phyloP scores from a whole-genome alignment of 2,888 invertebrate genomes.

The Fragum fragum region DNA sequence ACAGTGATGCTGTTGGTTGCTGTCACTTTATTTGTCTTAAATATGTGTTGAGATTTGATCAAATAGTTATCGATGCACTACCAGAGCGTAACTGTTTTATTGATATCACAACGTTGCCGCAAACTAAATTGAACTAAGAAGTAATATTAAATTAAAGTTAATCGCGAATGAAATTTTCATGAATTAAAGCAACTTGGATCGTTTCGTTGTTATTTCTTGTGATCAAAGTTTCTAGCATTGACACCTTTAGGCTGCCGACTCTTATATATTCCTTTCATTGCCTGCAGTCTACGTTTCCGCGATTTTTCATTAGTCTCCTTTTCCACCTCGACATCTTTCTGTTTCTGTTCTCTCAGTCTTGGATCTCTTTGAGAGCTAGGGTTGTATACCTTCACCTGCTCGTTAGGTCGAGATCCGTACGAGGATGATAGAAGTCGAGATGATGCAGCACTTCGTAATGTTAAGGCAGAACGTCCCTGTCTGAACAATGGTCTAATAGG shows the following conservation, averaged over 20 bases:
- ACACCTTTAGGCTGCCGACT: constrained; percentile 21
- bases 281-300: constrained; percentile 34
- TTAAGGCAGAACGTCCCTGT: constrained; percentile 35
- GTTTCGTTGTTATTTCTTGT: background rate
- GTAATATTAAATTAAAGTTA: too few relatives aligned
- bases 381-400: constrained; percentile 48
- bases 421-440: constrained; percentile 51
- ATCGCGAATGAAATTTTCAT: too few relatives aligned
- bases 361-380: constrained; percentile 31
- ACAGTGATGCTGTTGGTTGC: too few relatives aligned
- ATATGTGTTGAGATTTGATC: too few relatives aligned
- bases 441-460: constrained; percentile 37
- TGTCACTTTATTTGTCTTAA: too few relatives aligned
- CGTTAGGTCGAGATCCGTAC: constrained; percentile 45
- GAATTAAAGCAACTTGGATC: background rate
- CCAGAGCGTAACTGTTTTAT: too few relatives aligned
- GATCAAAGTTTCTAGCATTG: constrained; percentile 15
- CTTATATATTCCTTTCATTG: constrained; percentile 40
- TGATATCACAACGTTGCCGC: too few relatives aligned
- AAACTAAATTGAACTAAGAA: too few relatives aligned
- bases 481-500: constrained; percentile 19
- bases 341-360: constrained; percentile 31
- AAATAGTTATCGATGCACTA: too few relatives aligned
- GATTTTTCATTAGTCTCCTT: constrained; percentile 40
- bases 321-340: constrained; percentile 36